phyloP scores from a whole-genome alignment of 1,140 invertebrate genomes.

The Hyles euphorbiae region DNA sequence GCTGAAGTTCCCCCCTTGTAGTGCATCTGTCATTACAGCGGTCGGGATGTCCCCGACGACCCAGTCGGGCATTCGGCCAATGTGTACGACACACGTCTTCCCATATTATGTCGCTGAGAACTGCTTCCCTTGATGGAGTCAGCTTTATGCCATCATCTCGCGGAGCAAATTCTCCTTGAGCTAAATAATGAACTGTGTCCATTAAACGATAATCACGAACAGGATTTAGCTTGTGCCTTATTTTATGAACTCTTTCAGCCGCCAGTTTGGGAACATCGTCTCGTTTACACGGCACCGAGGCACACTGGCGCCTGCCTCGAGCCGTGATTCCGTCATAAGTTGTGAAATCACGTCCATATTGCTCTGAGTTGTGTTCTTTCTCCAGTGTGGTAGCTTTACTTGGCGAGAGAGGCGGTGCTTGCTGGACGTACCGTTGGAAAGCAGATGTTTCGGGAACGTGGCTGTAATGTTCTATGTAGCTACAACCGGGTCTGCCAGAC shows the following conservation, averaged over 20 bases:
- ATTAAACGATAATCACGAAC: slow-evolving; percentile 64
- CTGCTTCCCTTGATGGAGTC: slow-evolving; percentile 64
- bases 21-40: slow-evolving; percentile 48
- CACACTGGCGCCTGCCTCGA: slow-evolving; percentile 51
- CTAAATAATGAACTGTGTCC: slow-evolving; percentile 69
- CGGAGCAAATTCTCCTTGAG: slow-evolving; percentile 67
- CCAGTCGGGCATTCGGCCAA: slow-evolving; percentile 59
- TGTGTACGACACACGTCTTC: slow-evolving; percentile 70
- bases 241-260: slow-evolving; percentile 62
- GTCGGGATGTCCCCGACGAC: slow-evolving; percentile 46
- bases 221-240: slow-evolving; percentile 63
- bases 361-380: slow-evolving; percentile 64
- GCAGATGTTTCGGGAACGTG: slow-evolving; percentile 63
- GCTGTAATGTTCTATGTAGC: slow-evolving; percentile 63
- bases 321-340: slow-evolving; percentile 63
- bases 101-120: slow-evolving; percentile 69
- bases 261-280: slow-evolving; percentile 53
- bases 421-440: slow-evolving; percentile 57
- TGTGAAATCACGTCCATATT: slow-evolving; percentile 65
- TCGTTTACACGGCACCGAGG: slow-evolving; percentile 62
- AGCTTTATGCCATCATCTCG: slow-evolving; percentile 66
- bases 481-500: slow-evolving; percentile 48
- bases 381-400: slow-evolving; percentile 57
- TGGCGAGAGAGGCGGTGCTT: slow-evolving; percentile 42
- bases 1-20: slow-evolving; percentile 53